Base-by-base conservation (phyloP, 2,797 vertebrate genomes). In the Eulemur rubriventer region DNA sequence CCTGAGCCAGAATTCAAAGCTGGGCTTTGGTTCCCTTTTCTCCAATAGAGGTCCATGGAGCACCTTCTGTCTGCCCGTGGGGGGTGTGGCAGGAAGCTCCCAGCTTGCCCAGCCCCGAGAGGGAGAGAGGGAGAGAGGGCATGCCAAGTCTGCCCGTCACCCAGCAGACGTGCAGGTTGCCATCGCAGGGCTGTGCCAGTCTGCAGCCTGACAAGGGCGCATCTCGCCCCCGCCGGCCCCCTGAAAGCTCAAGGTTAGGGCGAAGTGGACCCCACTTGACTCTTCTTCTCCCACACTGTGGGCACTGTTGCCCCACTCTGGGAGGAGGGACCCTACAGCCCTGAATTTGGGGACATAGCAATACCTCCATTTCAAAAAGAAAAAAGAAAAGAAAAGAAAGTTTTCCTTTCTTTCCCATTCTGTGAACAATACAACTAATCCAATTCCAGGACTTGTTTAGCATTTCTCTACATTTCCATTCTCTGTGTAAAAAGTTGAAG, bases 391-490 rank as follows among this genome's bases (percentile, higher is more conserved):
- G 63, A 20, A n/a, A 16, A 33, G 61, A 30, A 65, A 65, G 63
- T 65, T n/a, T n/a, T n/a, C 33, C 33, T n/a, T 65, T 65, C 33
- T 65, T 65, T 65, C n/a, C 18, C 50, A 89, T 52, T 86, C 90
- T 75, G 43, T 61, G 52, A 92, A 48, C 22, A 55, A 12, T 61
- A 73, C 80, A 89, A 83, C 43, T 43, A 50, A 78, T 22, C 38
- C 2, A 6, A 5, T 86, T 94, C 89, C 61, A 76, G 82, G 41
- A 84, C 86, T 26, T 43, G 17, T 48, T 67, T 43, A 79, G 48
- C 43, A 52, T 79, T 48, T 80, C 41, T 91, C 86, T 41, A 20
- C 20, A 63, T 63, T 89, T 91, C 61, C 57, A 52, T 83, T 38
- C 24, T 55, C 67, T 59, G 4, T n/a, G 55, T 41, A 52, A 93